phyloP scores from a whole-genome alignment of 1,140 invertebrate genomes.

The Metaphire vulgaris region DNA sequence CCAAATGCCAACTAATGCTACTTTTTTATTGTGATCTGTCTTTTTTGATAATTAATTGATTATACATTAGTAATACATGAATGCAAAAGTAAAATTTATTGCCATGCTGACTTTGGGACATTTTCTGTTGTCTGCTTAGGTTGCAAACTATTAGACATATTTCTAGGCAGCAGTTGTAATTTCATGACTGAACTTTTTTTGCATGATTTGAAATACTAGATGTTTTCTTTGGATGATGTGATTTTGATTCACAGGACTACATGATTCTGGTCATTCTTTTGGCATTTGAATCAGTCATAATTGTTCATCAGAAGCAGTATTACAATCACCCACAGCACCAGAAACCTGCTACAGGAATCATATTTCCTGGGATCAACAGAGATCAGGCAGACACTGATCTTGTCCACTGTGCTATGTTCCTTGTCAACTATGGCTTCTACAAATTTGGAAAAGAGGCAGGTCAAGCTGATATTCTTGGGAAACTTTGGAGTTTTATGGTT shows the following conservation, averaged over 20 bases:
- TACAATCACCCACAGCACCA: conserved; percentile 10
- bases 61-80: too few species aligned
- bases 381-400: conserved; percentile 47
- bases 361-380: conserved; percentile 4
- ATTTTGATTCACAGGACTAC: conserved; percentile 8
- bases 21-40: too few species aligned
- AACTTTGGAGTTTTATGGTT: too few species aligned
- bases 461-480: too few species aligned
- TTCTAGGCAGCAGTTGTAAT: too few species aligned
- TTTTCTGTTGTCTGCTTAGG: too few species aligned
- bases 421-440: conserved; percentile 86
- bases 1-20: too few species aligned
- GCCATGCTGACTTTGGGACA: too few species aligned
- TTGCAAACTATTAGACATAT: too few species aligned
- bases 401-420: conserved; percentile 73
- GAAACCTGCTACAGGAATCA: background rate
- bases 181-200: too few species aligned
- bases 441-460: conserved; percentile 86
- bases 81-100: too few species aligned
- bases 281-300: conserved; percentile 18
- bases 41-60: too few species aligned
- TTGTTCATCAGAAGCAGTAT: conserved; percentile 16
- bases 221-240: background rate
- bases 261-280: conserved; percentile 13
- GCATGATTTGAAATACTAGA: background rate